These are phyloP conservation scores for Hetaerina titia DNA, from an alignment of 2,888 invertebrate genomes.

Conservation along the genomic window DNA sequence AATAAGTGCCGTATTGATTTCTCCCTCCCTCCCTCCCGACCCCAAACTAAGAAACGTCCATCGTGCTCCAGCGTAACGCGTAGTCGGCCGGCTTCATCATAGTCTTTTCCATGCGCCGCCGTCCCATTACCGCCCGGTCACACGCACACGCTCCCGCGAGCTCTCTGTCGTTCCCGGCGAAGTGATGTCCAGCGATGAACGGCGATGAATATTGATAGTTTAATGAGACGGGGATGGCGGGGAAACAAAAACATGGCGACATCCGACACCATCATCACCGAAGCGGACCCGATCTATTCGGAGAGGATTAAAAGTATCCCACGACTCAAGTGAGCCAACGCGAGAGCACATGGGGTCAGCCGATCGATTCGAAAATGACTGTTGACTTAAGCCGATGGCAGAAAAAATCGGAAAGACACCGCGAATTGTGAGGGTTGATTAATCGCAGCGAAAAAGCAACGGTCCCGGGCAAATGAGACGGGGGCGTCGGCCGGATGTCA, in stretches of 20 bases:
- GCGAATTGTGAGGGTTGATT: neutral
- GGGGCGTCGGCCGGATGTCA: neutral
- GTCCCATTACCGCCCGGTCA: no score
- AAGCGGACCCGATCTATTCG: neutral
- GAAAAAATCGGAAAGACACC: constrained; percentile 51
- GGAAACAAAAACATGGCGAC: constrained; percentile 37
- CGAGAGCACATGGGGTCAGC: no score
- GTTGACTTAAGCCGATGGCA: neutral
- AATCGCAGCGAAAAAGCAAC: neutral
- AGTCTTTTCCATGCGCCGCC: neutral
- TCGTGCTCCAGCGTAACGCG: neutral
- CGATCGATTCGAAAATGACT: neutral
- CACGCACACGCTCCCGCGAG: neutral
- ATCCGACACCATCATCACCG: constrained; percentile 8
- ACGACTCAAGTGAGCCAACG: neutral
- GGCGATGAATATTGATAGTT: constrained; percentile 60
- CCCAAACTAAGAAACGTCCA: neutral
- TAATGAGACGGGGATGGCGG: constrained; percentile 43
- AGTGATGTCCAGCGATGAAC: constrained; percentile 28
- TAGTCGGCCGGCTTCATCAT: neutral
- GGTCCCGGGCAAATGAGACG: neutral
- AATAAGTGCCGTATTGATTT: constrained; percentile 14
- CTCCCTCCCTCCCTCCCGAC: neutral
- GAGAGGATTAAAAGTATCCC: constrained; percentile 18
- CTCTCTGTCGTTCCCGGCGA: neutral